phyloP scores from a whole-genome alignment of 2,113 vertebrate species.

The Salvator merianae region DNA sequence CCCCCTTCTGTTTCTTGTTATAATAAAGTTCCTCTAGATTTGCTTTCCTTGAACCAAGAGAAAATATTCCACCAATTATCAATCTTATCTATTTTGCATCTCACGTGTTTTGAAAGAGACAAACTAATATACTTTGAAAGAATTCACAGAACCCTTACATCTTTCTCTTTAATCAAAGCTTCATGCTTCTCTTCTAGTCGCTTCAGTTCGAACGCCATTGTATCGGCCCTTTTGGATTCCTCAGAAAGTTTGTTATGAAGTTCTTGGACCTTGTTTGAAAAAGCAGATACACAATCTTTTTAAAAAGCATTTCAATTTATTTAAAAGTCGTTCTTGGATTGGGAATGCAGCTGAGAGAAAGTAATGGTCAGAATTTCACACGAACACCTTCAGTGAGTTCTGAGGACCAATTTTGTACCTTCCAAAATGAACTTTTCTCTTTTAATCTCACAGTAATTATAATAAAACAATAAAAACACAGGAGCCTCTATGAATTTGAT shows the following conservation, averaged over 20 bases:
- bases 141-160: constrained; percentile 72
- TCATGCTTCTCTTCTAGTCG: constrained; percentile 92
- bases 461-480: background rate
- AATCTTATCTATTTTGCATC: background rate
- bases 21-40: background rate
- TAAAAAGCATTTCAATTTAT: background rate
- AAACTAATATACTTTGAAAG: constrained; percentile 1
- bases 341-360: background rate
- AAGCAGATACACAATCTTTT: constrained; percentile 16
- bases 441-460: background rate
- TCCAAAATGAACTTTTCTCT: background rate
- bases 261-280: constrained; percentile 85
- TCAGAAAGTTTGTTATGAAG: constrained; percentile 91
- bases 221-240: constrained; percentile 93
- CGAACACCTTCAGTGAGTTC: background rate
- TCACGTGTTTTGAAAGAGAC: background rate
- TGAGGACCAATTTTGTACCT: background rate
- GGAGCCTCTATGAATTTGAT: background rate
- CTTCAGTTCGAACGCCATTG: constrained; percentile 91
- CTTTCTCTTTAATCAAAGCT: constrained; percentile 91
- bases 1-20: background rate
- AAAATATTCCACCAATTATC: background rate
- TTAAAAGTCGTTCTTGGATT: background rate
- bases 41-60: background rate
- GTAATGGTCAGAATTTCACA: background rate